Evolutionary conservation across 37 sponge, comb jelly and placozoan genomes (phyloP), one percentile per base, ranked within the genome.

Genomic region (Halisarca cf. caerulea): DNA sequence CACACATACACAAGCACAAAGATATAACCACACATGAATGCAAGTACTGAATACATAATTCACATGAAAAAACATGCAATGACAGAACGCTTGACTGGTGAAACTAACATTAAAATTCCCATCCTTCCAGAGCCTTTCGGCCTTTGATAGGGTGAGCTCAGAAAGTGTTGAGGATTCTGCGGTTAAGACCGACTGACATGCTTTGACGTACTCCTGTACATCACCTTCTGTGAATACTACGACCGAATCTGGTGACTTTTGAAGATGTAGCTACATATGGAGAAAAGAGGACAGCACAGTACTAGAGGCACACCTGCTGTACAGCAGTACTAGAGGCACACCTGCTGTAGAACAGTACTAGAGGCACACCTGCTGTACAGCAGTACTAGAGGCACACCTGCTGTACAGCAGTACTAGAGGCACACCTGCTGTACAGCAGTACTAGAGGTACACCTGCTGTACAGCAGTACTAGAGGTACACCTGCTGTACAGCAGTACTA

Each of bases 181-280:
- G n/a, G 38, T 23, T 1, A 74, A n/a, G 38, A 74, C 36, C 1
- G 77, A 74, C 77, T 74, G 77, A 41, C 77, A 74, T 2, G 77
- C 77, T 1, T 2, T 37, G 11, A 74, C 41, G 45, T 6, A 15
- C 21, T 6, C 77, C 44, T 40, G 24, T 37, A 74, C 18, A 44
- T 74, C 77, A 23, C 7, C 77, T 37, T 74, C 77, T 25, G 1
- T 20, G 42, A 42, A 74, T 23, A 41, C 9, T 44, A 74, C 33
- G 11, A 34, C 69, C 1, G 17, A 17, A 34, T 68, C 15, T 28
- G 69, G 69, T 28, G 14, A 4, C 69, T 68, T 28, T 17, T 28
- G 35, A 27, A 68, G 69, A 1, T 4, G 4, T 34, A 47, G 51
- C 51, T 47, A 47, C 51, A 47, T 47, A 47, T 11, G 11, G 51